Percentiles rank a stretch among this genome's conserved stretches.
phyloP scores from a whole-genome alignment of 2,797 vertebrate species.

The Intellagama lesueurii region DNA sequence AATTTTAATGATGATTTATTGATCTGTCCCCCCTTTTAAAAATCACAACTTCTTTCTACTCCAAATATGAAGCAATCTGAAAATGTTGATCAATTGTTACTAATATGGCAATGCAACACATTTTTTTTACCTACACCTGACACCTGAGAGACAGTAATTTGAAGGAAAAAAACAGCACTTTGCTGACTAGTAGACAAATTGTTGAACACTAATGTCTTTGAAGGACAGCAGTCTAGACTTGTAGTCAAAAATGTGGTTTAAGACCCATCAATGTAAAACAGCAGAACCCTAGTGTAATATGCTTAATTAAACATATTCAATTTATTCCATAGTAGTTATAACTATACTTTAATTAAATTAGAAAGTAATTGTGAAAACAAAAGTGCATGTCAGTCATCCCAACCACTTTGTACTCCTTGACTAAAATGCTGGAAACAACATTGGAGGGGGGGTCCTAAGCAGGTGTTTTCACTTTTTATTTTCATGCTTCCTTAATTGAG shows the following conservation, averaged over 20 bases:
- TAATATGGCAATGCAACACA: neutral
- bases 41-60: no score
- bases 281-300: no score
- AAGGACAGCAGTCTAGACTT: neutral
- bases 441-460: neutral
- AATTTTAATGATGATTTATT: no score
- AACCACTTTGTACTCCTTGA: neutral
- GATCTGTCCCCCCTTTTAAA: no score
- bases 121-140: neutral
- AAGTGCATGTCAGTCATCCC: neutral
- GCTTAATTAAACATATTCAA: constrained; percentile 1
- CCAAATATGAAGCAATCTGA: no score
- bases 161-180: no score
- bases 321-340: neutral
- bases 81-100: neutral
- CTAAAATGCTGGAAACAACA: neutral
- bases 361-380: neutral
- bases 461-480: neutral
- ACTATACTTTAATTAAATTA: neutral
- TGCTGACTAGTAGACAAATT: no score
- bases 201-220: neutral
- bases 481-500: neutral
- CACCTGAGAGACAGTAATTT: neutral
- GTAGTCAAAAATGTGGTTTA: neutral
- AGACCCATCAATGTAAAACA: no score